Conservation (phyloP, 1,140 invertebrate genomes). For the Zaprionus camerounensis region DNA sequence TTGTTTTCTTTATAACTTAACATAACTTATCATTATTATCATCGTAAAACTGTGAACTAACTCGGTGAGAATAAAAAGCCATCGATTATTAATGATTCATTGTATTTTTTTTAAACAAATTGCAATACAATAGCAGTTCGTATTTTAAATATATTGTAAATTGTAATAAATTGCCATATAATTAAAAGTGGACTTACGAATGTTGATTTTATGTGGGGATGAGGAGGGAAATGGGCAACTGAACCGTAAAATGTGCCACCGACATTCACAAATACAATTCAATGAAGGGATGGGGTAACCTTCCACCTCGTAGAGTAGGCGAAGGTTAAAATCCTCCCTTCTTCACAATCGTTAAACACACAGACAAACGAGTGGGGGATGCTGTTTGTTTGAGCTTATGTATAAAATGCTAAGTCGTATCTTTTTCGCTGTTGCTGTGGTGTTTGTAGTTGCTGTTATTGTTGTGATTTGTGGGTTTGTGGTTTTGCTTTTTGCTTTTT, state of each 20-base stretch:
- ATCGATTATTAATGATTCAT: slow-evolving; percentile 28
- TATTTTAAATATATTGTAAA: slow-evolving; percentile 55
- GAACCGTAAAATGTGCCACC: background rate
- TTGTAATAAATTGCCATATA: slow-evolving; percentile 70
- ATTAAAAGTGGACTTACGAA: slow-evolving; percentile 61
- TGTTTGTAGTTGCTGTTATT: slow-evolving; percentile 10
- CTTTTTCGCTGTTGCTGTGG: slow-evolving; percentile 28
- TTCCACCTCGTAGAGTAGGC: background rate
- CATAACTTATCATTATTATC: background rate
- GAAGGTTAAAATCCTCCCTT: background rate
- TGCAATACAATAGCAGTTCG: slow-evolving; percentile 61
- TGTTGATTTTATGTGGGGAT: slow-evolving; percentile 15
- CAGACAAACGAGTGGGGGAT: slow-evolving; percentile 4
- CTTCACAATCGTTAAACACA: background rate
- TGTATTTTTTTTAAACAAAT: slow-evolving; percentile 45
- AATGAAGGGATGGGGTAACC: background rate
- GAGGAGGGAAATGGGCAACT: slow-evolving; percentile 17
- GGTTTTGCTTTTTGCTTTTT: background rate
- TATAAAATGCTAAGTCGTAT: slow-evolving; percentile 66
- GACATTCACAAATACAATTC: slow-evolving; percentile 47
- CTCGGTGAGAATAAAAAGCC: background rate
- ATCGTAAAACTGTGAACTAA: background rate
- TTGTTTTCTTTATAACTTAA: background rate
- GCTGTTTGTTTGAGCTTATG: slow-evolving; percentile 54
- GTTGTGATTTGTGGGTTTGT: background rate